These are phyloP conservation scores for Pollimyrus isidori DNA, from an alignment of 2,113 vertebrate species.

Conservation along the genomic window DNA sequence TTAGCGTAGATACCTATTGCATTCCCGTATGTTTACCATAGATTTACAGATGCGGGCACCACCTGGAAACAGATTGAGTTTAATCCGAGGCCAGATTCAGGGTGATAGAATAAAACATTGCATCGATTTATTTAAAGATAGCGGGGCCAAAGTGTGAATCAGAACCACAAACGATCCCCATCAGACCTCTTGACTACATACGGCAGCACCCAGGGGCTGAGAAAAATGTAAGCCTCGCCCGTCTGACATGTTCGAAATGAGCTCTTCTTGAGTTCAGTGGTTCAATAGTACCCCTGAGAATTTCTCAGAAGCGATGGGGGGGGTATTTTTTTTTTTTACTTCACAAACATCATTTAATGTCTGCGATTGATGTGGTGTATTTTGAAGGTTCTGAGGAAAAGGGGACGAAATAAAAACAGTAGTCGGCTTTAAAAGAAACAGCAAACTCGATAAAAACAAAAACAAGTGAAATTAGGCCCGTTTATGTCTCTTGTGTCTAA, in stretches of 20 bases:
- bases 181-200: background rate
- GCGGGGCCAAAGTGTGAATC: background rate
- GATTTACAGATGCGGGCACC: background rate
- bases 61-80: background rate
- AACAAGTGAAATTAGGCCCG: background rate
- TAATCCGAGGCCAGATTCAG: background rate
- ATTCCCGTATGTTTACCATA: background rate
- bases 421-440: background rate
- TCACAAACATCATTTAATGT: background rate
- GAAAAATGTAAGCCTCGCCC: background rate
- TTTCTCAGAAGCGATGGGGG: background rate
- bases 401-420: background rate
- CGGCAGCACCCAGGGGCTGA: background rate
- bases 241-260: conserved; percentile 10
- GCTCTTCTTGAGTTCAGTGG: conserved; percentile 4
- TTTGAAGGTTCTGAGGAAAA: conserved; percentile 3
- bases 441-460: background rate
- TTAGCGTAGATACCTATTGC: background rate
- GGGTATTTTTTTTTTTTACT: background rate
- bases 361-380: background rate
- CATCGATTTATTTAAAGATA: conserved; percentile 12
- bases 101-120: background rate
- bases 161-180: background rate
- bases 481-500: background rate
- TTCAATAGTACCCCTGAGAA: background rate